Percentiles rank a stretch among this genome's conserved stretches.
Evolutionary conservation across 2,888 invertebrate genomes (phyloP).

Genomic region (Pinctada fucata): DNA sequence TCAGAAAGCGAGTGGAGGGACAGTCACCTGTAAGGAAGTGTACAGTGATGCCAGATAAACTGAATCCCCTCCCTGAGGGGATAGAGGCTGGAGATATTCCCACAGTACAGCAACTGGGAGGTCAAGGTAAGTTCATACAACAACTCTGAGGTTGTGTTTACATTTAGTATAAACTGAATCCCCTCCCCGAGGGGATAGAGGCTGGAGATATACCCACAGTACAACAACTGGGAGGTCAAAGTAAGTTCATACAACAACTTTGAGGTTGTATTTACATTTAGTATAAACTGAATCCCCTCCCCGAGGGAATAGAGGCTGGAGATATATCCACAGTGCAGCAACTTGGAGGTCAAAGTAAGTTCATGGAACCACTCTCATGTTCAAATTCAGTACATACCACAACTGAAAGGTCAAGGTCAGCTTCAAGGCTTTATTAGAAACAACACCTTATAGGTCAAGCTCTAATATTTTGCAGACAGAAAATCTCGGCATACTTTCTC

Average conservation of each 20-base stretch:
- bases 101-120: constrained; percentile 52
- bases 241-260: constrained; percentile 34
- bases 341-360: constrained; percentile 55
- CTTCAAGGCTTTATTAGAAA: too few species aligned
- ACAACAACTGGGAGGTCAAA: constrained; percentile 54
- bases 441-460: too few species aligned
- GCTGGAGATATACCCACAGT: constrained; percentile 59
- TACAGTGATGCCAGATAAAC: constrained; percentile 55
- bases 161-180: not conserved
- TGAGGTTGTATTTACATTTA: not conserved
- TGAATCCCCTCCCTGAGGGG: constrained; percentile 66
- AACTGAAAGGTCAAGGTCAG: too few species aligned
- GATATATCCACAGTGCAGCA: constrained; percentile 57
- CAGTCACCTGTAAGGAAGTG: constrained; percentile 52
- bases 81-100: constrained; percentile 62
- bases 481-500: too few species aligned
- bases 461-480: too few species aligned
- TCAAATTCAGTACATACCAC: too few species aligned
- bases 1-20: constrained; percentile 65
- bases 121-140: constrained; percentile 44
- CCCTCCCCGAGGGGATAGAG: constrained; percentile 47
- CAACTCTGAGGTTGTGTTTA: not conserved
- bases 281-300: not conserved
- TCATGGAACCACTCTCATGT: too few species aligned
- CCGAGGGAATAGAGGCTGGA: constrained; percentile 54